These are phyloP conservation scores for Poeciliopsis infans DNA, from an alignment of 2,797 vertebrate genomes.

Conservation along the genomic window DNA sequence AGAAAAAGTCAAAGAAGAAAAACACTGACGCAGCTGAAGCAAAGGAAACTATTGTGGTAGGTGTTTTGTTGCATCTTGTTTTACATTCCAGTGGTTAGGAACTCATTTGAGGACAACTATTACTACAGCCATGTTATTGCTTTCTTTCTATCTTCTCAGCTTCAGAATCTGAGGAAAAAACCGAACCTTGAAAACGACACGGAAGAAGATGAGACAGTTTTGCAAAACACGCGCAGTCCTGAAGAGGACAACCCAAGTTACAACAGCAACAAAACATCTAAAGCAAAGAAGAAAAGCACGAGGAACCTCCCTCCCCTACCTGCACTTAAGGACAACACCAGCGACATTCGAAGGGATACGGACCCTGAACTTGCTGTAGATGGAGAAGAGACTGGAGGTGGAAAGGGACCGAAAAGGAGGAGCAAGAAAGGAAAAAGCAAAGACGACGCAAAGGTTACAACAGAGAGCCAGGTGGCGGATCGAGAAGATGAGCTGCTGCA, in stretches of 20 bases:
- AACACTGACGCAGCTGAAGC: conserved; percentile 61
- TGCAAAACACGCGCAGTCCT: conserved; percentile 78
- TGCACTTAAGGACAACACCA: conserved; percentile 59
- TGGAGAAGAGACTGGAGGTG: conserved; percentile 33
- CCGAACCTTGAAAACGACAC: conserved; percentile 83
- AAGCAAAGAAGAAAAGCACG: conserved; percentile 79
- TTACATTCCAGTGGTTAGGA: background rate
- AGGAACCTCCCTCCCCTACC: conserved; percentile 73
- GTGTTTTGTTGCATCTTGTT: conserved; percentile 27
- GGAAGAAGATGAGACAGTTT: conserved; percentile 81
- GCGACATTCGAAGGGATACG: conserved; percentile 45
- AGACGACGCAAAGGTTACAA: conserved; percentile 51
- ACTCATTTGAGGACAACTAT: background rate
- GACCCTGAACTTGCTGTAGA: conserved; percentile 57
- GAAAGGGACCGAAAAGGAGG: conserved; percentile 64
- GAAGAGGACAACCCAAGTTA: conserved; percentile 82
- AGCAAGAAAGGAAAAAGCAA: conserved; percentile 76
- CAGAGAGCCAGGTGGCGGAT: conserved; percentile 65
- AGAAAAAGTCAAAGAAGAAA: conserved; percentile 85
- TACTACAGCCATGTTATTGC: background rate
- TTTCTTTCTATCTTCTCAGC: conserved; percentile 68
- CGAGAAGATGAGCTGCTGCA: conserved; percentile 84
- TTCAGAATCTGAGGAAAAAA: conserved; percentile 84
- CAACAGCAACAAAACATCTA: conserved; percentile 77
- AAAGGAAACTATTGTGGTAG: conserved; percentile 85